A percentile compares a stretch with the other conserved stretches of the same genome.
These are phyloP conservation scores for Eufriesea mexicana DNA, from an alignment of 1,140 invertebrate species.

Conservation along the genomic window DNA sequence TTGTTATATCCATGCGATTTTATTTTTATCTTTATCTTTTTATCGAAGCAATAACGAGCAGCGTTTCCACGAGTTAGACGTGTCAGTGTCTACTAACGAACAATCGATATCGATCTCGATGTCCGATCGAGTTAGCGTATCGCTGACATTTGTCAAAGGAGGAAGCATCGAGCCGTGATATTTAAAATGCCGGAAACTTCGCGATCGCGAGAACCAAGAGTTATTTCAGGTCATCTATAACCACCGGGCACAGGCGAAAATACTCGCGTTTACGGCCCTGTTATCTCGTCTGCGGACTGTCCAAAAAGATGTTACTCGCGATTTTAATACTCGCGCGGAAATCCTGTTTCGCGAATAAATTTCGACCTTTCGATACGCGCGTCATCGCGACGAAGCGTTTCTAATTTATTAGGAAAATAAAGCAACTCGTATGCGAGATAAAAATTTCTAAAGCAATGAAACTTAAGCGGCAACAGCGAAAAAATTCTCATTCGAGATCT, in stretches of 20 bases:
- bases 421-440: background rate
- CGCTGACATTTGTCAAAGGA: background rate
- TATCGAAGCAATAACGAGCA: background rate
- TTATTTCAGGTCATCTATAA: no score
- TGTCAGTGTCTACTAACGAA: background rate
- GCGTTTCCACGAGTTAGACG: background rate
- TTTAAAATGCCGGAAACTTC: background rate
- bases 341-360: background rate
- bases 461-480: accelerated
- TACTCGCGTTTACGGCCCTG: background rate
- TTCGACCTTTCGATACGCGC: background rate
- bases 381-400: background rate
- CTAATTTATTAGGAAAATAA: background rate
- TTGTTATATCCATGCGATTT: no score
- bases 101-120: background rate
- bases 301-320: background rate
- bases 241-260: background rate
- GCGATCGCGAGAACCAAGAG: background rate
- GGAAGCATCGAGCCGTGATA: background rate
- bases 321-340: no score
- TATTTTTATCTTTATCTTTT: no score
- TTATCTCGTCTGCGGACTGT: background rate
- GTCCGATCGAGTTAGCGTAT: background rate
- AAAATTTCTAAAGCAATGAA: background rate
- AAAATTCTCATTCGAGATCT: background rate